A percentile compares a stretch with the other conserved stretches of the same genome.
These are phyloP conservation scores for Bimastos eiseni DNA, from an alignment of 2,888 invertebrate species.

Conservation along the genomic window DNA sequence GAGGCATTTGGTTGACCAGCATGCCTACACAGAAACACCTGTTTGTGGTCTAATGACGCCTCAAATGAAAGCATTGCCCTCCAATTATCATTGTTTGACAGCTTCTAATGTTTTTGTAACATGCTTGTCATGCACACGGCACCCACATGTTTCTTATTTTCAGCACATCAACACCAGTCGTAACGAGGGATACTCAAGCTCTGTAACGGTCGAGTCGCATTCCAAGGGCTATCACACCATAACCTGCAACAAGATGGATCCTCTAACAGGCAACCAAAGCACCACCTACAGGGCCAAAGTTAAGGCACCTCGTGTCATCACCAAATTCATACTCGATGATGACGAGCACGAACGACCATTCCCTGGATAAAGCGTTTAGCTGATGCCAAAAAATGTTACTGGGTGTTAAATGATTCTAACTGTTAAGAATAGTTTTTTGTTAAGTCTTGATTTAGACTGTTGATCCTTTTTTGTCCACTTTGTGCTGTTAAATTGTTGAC, in stretches of 20 bases:
- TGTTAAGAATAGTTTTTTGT: background rate
- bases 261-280: slow-evolving; percentile 1
- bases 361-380: background rate
- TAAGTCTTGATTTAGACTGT: background rate
- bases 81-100: too few relatives aligned
- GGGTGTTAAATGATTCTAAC: background rate
- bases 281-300: slow-evolving; percentile 27
- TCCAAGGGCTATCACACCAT: slow-evolving; percentile 22
- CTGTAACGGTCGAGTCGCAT: slow-evolving; percentile 23
- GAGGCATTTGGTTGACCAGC: too few relatives aligned
- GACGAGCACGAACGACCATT: background rate
- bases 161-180: slow-evolving; percentile 20
- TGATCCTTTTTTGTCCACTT: background rate
- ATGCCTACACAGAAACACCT: too few relatives aligned
- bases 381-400: background rate
- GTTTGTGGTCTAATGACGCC: too few relatives aligned
- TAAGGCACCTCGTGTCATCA: slow-evolving; percentile 19
- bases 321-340: slow-evolving; percentile 28
- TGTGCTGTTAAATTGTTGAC: background rate
- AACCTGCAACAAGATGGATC: slow-evolving; percentile 17
- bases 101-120: too few relatives aligned
- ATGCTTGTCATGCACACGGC: background rate
- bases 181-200: slow-evolving; percentile 17
- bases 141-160: background rate
- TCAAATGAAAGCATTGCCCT: too few relatives aligned